Evolutionary conservation across 2,888 invertebrate genomes (phyloP).

Genomic region (Hyposoter dolosus): DNA sequence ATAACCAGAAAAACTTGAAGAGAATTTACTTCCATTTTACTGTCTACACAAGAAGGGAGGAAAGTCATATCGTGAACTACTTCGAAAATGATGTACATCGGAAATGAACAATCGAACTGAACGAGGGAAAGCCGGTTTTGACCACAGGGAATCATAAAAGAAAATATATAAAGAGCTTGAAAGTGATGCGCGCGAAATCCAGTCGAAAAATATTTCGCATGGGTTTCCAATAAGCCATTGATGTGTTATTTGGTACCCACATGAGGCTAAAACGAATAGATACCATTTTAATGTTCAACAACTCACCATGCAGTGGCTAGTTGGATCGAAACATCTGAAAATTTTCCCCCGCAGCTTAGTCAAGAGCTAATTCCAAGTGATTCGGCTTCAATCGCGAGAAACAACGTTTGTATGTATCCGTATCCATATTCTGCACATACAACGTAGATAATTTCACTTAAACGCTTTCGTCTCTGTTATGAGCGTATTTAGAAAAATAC

Average conservation of each 20-base stretch:
- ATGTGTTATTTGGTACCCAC: background rate
- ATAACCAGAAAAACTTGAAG: background rate
- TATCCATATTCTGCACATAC: background rate
- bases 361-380: background rate
- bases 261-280: background rate
- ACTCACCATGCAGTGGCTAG: background rate
- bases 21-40: background rate
- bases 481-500: constrained; percentile 34
- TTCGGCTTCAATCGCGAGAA: background rate
- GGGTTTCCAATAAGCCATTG: background rate
- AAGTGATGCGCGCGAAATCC: background rate
- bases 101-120: background rate
- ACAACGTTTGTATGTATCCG: background rate
- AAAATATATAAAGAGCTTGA: background rate
- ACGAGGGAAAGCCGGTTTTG: background rate
- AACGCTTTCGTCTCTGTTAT: constrained; percentile 17
- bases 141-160: background rate
- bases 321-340: background rate
- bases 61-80: background rate
- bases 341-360: background rate
- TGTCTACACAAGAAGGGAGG: background rate
- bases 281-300: background rate
- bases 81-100: background rate
- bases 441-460: background rate
- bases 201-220: background rate